These are phyloP conservation scores for Seladonia tumulorum DNA, from an alignment of 2,888 invertebrate genomes.

Conservation along the genomic window DNA sequence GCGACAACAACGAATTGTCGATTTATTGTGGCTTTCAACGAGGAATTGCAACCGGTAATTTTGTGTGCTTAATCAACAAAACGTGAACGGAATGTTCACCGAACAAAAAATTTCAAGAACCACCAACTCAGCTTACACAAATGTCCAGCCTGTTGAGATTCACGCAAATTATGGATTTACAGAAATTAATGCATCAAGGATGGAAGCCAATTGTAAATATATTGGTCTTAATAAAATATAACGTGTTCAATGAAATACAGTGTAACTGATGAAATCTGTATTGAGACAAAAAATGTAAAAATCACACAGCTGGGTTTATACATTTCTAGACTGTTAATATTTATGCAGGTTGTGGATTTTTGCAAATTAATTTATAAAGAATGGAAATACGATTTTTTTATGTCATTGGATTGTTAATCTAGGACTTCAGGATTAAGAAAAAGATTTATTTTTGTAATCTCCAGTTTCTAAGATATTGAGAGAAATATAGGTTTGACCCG, in stretches of 20 bases:
- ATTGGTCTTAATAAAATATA: background rate
- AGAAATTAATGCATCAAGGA: background rate
- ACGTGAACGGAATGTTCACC: background rate
- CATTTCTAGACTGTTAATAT: no score
- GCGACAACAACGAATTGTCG: background rate
- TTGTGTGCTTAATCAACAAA: background rate
- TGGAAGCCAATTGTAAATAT: background rate
- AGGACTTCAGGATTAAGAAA: background rate
- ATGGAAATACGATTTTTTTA: background rate
- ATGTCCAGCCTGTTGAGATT: background rate
- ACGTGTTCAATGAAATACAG: background rate
- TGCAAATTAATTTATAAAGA: background rate
- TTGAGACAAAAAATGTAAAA: background rate
- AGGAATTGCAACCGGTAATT: background rate
- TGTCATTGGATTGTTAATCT: background rate
- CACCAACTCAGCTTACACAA: background rate
- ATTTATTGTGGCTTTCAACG: background rate
- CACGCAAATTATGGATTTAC: background rate
- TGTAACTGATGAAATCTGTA: background rate
- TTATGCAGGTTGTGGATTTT: background rate
- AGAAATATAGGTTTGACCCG: slow-evolving; percentile 2
- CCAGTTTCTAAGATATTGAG: background rate
- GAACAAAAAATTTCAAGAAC: background rate
- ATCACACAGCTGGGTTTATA: background rate
- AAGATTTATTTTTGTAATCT: background rate